A percentile compares a stretch with the other conserved stretches of the same genome.
These are phyloP conservation scores for Dolichomitus sp. DNA, from an alignment of 2,888 invertebrate species.

Conservation along the genomic window DNA sequence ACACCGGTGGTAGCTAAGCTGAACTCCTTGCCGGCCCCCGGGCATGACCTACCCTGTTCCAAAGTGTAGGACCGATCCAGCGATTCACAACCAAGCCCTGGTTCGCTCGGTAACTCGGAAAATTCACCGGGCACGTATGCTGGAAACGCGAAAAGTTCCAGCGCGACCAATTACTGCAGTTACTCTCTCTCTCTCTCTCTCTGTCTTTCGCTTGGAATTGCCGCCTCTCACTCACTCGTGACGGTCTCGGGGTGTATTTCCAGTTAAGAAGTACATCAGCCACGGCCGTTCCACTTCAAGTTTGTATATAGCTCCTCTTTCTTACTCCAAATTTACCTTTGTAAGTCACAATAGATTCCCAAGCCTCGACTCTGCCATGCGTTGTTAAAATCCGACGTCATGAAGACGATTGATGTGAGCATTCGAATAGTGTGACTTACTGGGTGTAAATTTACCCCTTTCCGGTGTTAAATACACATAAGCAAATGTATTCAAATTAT, in stretches of 20 bases:
- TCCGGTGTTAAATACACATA: too few relatives aligned
- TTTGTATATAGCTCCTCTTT: background rate
- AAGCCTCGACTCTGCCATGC: too few relatives aligned
- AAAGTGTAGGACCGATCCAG: conserved; percentile 50
- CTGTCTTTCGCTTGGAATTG: conserved; percentile 3
- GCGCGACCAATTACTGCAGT: conserved; percentile 33
- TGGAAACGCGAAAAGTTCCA: conserved; percentile 74
- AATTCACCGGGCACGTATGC: conserved; percentile 69
- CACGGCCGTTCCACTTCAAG: conserved; percentile 13
- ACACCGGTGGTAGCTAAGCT: conserved; percentile 26
- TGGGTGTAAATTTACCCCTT: too few relatives aligned
- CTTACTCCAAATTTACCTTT: conserved; percentile 2
- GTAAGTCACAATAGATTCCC: too few relatives aligned
- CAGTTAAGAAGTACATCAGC: conserved; percentile 21
- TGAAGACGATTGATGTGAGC: too few relatives aligned
- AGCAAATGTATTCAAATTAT: too few relatives aligned
- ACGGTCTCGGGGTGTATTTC: conserved; percentile 5
- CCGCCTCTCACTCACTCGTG: conserved; percentile 34
- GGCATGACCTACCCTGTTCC: conserved; percentile 42
- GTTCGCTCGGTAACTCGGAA: conserved; percentile 66
- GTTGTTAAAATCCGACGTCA: too few relatives aligned
- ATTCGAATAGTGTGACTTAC: too few relatives aligned
- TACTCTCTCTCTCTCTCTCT: background rate
- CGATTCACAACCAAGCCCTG: conserved; percentile 37
- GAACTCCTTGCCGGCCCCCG: conserved; percentile 27